Conservation (phyloP, 2,888 invertebrate species). For the Mystacides longicornis region DNA sequence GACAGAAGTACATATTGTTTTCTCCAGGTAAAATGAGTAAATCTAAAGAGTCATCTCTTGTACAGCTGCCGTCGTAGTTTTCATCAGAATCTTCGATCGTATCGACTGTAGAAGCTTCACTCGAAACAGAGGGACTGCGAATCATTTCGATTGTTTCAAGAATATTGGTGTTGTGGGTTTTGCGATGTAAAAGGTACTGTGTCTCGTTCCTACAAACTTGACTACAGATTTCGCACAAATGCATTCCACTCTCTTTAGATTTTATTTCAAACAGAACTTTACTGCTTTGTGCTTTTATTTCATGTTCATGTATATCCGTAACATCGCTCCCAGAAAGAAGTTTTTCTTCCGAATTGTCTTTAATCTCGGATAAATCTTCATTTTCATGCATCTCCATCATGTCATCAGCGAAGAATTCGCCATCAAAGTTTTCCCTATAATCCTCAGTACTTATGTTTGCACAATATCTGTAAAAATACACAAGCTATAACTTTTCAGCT, state of each 20-base stretch:
- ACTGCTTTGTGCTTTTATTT: too few relatives aligned
- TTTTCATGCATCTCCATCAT: too few relatives aligned
- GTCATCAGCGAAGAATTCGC: too few relatives aligned
- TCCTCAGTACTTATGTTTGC: neutral
- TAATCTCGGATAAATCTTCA: too few relatives aligned
- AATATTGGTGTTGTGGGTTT: neutral
- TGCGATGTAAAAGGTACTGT: neutral
- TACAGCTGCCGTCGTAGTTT: neutral
- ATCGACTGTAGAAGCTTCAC: too few relatives aligned
- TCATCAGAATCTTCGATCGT: neutral
- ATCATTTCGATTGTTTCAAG: neutral
- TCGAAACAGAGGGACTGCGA: too few relatives aligned
- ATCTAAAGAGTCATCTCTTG: neutral
- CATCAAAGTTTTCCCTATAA: too few relatives aligned
- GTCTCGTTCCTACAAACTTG: neutral
- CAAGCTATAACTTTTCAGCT: too few relatives aligned
- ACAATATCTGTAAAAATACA: neutral
- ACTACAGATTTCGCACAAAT: slow-evolving; percentile 1
- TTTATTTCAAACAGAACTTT: too few relatives aligned
- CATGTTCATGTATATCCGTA: too few relatives aligned
- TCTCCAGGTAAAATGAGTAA: neutral
- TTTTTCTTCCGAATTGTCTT: too few relatives aligned
- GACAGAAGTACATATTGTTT: slow-evolving; percentile 13
- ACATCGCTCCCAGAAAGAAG: too few relatives aligned
- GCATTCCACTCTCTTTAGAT: neutral